These are phyloP conservation scores for Aleiodes sp. DNA, from an alignment of 1,140 invertebrate species.

Conservation along the genomic window DNA sequence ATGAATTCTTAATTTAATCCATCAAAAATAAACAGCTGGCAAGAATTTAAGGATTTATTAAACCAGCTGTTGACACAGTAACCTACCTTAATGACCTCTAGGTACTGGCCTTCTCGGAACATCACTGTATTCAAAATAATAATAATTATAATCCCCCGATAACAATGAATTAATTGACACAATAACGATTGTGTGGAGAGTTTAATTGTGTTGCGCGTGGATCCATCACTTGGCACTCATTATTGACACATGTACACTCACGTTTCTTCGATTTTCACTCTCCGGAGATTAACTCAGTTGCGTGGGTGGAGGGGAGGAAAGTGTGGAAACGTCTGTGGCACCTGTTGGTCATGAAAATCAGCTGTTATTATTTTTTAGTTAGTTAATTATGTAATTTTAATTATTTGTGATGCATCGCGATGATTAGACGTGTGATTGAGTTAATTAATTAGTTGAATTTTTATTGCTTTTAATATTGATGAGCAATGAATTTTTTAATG, in stretches of 20 bases:
- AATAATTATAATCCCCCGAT: background rate
- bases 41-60: no score
- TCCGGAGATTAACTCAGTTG: background rate
- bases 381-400: background rate
- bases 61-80: conserved; percentile 42
- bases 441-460: no score
- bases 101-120: conserved; percentile 50
- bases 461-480: no score
- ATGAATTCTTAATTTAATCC: no score
- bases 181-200: background rate
- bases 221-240: background rate
- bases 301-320: background rate
- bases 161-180: background rate
- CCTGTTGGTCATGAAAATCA: background rate
- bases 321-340: background rate
- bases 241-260: background rate
- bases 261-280: background rate
- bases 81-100: conserved; percentile 51
- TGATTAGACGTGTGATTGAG: no score
- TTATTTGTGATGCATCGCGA: no score
- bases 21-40: no score
- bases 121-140: conserved; percentile 25
- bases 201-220: background rate
- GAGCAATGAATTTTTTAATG: no score
- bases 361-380: background rate